A percentile compares a stretch with the other conserved stretches of the same genome.
Conservation (phyloP, 2,888 invertebrate genomes). For the Drosophila monieri region DNA sequence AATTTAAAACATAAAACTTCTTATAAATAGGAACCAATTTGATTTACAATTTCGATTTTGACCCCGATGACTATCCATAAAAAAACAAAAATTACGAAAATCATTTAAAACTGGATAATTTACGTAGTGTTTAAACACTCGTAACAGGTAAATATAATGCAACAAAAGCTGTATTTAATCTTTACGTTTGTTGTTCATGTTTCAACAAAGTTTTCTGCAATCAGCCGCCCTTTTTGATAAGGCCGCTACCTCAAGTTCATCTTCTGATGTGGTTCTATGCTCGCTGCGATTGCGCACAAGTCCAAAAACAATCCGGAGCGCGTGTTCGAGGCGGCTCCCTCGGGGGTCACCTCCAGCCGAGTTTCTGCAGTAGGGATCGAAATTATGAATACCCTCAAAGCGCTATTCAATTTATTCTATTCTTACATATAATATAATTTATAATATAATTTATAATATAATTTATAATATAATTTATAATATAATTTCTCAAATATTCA, state of each 20-base stretch:
- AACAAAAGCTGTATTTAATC: too few species aligned
- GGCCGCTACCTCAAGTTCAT: conserved; percentile 8
- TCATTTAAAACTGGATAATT: too few species aligned
- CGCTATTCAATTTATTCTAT: not conserved
- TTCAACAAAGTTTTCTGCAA: not conserved
- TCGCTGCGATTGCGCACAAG: conserved; percentile 75
- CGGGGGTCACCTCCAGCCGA: conserved; percentile 72
- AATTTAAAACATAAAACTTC: too few species aligned
- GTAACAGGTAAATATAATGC: too few species aligned
- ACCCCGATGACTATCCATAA: too few species aligned
- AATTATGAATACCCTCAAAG: conserved; percentile 11
- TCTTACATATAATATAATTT: not conserved
- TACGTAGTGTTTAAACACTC: too few species aligned
- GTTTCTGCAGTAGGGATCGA: conserved; percentile 52
- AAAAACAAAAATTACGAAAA: too few species aligned
- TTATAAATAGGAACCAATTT: too few species aligned
- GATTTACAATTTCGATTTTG: too few species aligned
- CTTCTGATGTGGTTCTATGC: conserved; percentile 64
- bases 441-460: too few species aligned
- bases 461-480: not conserved
- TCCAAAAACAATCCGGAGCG: conserved; percentile 62
- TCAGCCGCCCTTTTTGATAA: not conserved
- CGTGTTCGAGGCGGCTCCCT: conserved; percentile 74
- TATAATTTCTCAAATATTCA: too few species aligned
- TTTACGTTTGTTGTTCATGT: too few species aligned